Evolutionary conservation across 1,140 invertebrate species (phyloP), one percentile per base, ranked within the genome.

Genomic region (Halyomorpha halys): DNA sequence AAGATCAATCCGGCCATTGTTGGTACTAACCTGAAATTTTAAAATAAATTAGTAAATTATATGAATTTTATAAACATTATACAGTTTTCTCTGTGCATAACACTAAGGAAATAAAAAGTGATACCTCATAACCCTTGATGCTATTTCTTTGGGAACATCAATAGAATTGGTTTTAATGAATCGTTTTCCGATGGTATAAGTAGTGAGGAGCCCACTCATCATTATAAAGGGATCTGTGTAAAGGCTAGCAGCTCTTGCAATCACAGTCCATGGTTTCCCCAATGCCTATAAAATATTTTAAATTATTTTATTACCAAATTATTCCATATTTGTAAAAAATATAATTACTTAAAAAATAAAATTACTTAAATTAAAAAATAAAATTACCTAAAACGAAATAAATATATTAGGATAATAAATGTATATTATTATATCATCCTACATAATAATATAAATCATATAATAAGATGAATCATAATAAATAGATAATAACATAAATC

Each of bases 191-290:
- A 87, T 79, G 9, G 82, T 82, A 70, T 86, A 82, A 0, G 84
- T 76, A 9, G 85, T 86, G 44, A 88, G 71, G 44, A 86, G 80
- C 11, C 85, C 86, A 59, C 85, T 87, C 44, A 89, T 76, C 78
- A 88, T 85, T 14, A 89, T 80, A 69, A 89, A 89, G 21, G 84
- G 84, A 74, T 89, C 86, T 1, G 86, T 89, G 68, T 89, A 87
- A 3, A 89, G 74, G 69, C 85, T 86, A 0, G 86, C 85, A 2
- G 85, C 86, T 53, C 86, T 77, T 25, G 82, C 85, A 19, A 87
- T 73, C 1, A 86, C 82, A 1, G 84, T 83, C 83, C 84, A 87
- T 0, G 83, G 80, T 76, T 81, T 80, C 0, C 82, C 81, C 53
- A 86, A 76, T 65, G 78, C 78, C 84, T 86, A 68, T 13, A 39